Base-by-base conservation (phyloP, 2,888 invertebrate species). In the Archips xylosteana region DNA sequence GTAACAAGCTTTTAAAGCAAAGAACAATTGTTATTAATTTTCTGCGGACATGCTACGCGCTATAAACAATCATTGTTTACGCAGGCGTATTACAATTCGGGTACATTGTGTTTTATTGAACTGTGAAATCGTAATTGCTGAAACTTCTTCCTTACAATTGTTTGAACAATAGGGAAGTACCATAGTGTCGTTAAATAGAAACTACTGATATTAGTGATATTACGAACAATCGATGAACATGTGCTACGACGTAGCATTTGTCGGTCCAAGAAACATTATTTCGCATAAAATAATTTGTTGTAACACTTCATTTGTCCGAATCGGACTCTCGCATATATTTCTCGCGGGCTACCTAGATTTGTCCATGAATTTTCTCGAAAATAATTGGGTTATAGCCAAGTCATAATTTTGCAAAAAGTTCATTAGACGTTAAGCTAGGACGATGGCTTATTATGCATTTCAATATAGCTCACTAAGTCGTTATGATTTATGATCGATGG, bases 191-290 rank as follows among this genome's bases (percentile, higher is more conserved):
- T 39, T 39, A 39, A 39, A 39, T 39, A 39, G 6, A 39, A 39
- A 39, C 6, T 39, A 39, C 39, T 39, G 6, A 39, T 39, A 39
- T 45, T 23, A 23, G 23, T 23, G 42, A 5, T 42, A 42, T 45
- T 45, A 45, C 10, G 45, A 45, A 45, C 12, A 54, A 12, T 23
- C 10, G 32, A 32, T 57, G 10, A 57, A 10, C 23, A 32, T 13
- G n/a, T 62, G 45, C 62, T 79, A 79, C 75, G 75, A 70, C 76
- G 72, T 76, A 79, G 79, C 78, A 75, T 32, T 47, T 42, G 63
- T 51, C 54, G n/a, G 9, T 2, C 42, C 9, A 42, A 2, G 42
- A 42, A 6, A 9, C 12, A 47, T 47, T 47, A 12, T 47, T 47
- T 47, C 45, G 3, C 13, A 47, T 47, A 47, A 47, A 47, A 47